phyloP scores from a whole-genome alignment of 2,888 invertebrate species.

The Venusia cambrica region DNA sequence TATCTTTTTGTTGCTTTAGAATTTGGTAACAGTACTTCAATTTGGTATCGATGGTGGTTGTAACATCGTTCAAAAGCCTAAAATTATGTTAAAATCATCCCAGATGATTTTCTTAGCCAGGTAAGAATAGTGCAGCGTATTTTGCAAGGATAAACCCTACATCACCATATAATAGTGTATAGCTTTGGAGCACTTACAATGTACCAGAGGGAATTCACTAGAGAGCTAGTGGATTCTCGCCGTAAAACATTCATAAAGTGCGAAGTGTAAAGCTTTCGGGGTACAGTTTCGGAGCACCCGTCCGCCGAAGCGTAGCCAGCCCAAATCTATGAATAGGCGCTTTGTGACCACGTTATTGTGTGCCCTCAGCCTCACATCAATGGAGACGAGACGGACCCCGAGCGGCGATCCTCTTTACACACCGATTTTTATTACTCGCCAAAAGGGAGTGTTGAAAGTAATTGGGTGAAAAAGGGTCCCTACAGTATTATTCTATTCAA shows the following conservation, averaged over 20 bases:
- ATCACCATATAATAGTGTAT: too few species aligned
- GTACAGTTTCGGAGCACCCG: slow-evolving; percentile 14
- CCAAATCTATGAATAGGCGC: slow-evolving; percentile 49
- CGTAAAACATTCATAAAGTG: slow-evolving; percentile 13
- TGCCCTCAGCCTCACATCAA: slow-evolving; percentile 40
- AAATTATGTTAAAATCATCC: too few species aligned
- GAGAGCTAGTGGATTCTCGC: slow-evolving; percentile 4
- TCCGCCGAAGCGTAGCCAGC: slow-evolving; percentile 35
- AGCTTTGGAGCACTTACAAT: not conserved
- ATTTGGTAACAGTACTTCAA: too few species aligned
- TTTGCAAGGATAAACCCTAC: too few species aligned
- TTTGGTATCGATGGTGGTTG: too few species aligned
- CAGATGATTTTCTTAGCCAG: too few species aligned
- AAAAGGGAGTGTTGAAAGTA: slow-evolving; percentile 17
- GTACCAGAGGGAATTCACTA: slow-evolving; percentile 3
- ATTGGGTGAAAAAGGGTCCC: slow-evolving; percentile 16
- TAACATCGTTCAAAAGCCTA: too few species aligned
- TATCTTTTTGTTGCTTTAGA: too few species aligned
- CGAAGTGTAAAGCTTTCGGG: slow-evolving; percentile 7
- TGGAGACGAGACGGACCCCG: slow-evolving; percentile 35
- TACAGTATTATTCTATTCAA: too few species aligned
- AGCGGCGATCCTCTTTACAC: slow-evolving; percentile 41
- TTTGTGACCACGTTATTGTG: slow-evolving; percentile 51
- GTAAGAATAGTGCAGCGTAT: too few species aligned
- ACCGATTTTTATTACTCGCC: slow-evolving; percentile 39